Evolutionary conservation across 2,113 vertebrate species (phyloP).

Genomic region (Speoplatyrhinus poulsoni): DNA sequence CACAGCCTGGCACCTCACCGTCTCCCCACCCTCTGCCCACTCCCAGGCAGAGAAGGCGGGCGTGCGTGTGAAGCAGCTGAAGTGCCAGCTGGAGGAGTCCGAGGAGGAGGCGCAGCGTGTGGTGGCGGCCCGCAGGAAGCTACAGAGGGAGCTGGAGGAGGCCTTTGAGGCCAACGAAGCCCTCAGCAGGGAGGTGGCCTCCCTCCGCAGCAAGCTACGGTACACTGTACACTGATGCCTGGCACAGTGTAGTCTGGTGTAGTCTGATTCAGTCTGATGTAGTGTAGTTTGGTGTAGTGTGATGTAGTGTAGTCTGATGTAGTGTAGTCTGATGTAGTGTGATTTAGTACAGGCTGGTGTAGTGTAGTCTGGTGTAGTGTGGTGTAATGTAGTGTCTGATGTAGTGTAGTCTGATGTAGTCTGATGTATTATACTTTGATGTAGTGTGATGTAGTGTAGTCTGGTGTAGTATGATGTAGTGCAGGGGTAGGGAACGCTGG

Average conservation of each 20-base stretch:
- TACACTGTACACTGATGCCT: background rate
- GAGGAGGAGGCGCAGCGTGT: constrained; percentile 92
- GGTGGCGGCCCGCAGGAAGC: constrained; percentile 86
- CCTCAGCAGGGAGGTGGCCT: constrained; percentile 69
- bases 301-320: background rate
- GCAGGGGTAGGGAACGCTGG: no score
- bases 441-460: no score
- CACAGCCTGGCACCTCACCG: background rate
- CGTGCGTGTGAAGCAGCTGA: constrained; percentile 86
- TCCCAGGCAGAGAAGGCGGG: constrained; percentile 85
- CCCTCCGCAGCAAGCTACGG: constrained; percentile 64
- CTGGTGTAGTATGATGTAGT: no score
- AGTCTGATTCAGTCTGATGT: background rate
- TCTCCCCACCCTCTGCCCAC: background rate
- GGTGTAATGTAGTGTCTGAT: no score
- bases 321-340: no score
- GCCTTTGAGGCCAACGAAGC: constrained; percentile 84
- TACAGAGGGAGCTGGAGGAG: constrained; percentile 94
- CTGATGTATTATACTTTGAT: no score
- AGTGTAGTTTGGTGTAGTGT: background rate
- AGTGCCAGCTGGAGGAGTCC: constrained; percentile 91
- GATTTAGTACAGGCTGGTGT: no score
- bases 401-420: background rate
- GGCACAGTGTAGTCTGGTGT: background rate
- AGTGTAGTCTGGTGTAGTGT: background rate